Evolutionary conservation across 2,113 vertebrate species (phyloP).

Genomic region (Corythaeola cristata): DNA sequence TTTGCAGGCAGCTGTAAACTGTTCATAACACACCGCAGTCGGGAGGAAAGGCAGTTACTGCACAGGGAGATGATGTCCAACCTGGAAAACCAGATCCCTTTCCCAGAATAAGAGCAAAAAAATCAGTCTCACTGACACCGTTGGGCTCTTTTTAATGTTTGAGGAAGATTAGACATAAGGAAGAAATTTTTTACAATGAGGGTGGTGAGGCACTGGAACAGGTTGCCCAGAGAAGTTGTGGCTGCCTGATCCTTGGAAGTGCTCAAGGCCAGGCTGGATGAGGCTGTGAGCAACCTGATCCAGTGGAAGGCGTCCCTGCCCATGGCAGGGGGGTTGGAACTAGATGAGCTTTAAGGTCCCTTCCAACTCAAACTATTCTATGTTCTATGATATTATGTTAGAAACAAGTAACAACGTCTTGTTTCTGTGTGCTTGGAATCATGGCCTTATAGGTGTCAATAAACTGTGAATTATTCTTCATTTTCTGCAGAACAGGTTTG

Average conservation of each 20-base stretch:
- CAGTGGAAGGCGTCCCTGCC: too few species aligned
- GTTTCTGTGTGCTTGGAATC: fast-evolving
- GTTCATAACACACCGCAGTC: background rate
- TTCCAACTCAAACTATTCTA: too few species aligned
- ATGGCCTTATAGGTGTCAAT: background rate
- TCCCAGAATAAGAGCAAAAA: background rate
- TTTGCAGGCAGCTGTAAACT: conserved; percentile 10
- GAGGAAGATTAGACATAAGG: background rate
- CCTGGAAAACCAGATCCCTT: background rate
- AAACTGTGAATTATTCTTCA: background rate
- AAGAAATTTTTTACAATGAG: too few species aligned
- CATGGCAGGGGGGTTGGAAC: too few species aligned
- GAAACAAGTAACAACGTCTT: background rate
- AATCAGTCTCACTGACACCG: background rate
- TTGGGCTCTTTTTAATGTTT: background rate
- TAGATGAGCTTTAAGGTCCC: too few species aligned
- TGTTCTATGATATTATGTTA: background rate
- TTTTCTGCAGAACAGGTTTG: background rate
- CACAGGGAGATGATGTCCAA: background rate
- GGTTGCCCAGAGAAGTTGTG: too few species aligned
- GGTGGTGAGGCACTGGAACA: too few species aligned
- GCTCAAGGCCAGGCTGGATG: too few species aligned
- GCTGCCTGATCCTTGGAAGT: too few species aligned
- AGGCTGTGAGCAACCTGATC: too few species aligned
- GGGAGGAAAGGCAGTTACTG: background rate